These are phyloP conservation scores for Tiliacea aurago DNA, from an alignment of 2,888 invertebrate species.

Conservation along the genomic window DNA sequence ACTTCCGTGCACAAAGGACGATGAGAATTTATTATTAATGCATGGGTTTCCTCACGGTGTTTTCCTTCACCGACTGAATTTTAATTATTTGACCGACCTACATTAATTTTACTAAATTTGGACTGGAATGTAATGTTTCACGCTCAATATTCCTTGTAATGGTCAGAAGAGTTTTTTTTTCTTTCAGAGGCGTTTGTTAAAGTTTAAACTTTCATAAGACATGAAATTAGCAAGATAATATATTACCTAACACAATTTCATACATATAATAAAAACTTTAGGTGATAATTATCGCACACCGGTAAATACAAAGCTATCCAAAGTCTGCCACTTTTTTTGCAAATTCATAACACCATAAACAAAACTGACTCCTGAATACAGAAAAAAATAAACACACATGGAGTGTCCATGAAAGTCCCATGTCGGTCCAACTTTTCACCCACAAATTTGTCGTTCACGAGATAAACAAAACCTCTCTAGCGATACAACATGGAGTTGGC, in stretches of 20 bases:
- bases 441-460: conserved; percentile 82
- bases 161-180: neutral
- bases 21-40: conserved; percentile 59
- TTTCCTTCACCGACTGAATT: conserved; percentile 51
- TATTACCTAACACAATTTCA: neutral
- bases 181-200: neutral
- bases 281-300: neutral
- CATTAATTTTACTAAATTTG: conserved; percentile 38
- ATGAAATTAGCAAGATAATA: neutral
- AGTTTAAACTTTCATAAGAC: neutral
- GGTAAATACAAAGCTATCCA: neutral
- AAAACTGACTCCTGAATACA: conserved; percentile 27
- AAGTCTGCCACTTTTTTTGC: neutral
- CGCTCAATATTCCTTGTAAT: neutral
- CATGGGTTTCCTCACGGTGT: conserved; percentile 46
- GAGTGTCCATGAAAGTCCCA: conserved; percentile 53
- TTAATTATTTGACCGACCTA: conserved; percentile 53
- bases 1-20: conserved; percentile 30
- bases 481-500: conserved; percentile 77
- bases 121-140: conserved; percentile 27
- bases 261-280: neutral
- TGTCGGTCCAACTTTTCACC: conserved; percentile 77
- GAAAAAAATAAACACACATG: conserved; percentile 52
- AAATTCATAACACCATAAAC: conserved; percentile 19
- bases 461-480: conserved; percentile 82